Conservation (phyloP, 2,888 invertebrate species). For the Seladonia tumulorum region DNA sequence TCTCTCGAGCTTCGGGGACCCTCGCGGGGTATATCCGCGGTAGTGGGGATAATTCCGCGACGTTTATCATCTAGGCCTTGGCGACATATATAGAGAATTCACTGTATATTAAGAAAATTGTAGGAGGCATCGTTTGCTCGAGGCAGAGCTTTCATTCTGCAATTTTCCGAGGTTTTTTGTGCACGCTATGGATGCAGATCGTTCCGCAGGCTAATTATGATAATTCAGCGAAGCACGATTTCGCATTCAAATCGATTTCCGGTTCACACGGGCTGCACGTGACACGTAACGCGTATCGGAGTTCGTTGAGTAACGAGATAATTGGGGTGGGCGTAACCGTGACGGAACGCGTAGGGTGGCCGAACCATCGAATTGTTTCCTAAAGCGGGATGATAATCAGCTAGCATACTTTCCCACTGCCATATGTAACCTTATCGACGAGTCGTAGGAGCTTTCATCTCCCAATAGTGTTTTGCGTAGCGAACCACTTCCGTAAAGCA, state of each 20-base stretch:
- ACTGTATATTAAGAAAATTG: neutral
- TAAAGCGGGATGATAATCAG: slow-evolving; percentile 62
- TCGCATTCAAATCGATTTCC: slow-evolving; percentile 49
- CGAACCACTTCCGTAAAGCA: neutral
- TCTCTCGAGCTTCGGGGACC: too few relatives aligned
- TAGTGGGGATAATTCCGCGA: too few relatives aligned
- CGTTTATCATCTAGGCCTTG: too few relatives aligned
- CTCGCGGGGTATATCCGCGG: too few relatives aligned
- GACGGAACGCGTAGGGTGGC: slow-evolving; percentile 65
- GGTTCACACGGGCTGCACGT: slow-evolving; percentile 72
- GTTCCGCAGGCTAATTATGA: neutral
- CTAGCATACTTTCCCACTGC: slow-evolving; percentile 70
- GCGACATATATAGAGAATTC: too few relatives aligned
- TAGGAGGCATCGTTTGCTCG: too few relatives aligned
- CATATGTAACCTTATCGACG: slow-evolving; percentile 61
- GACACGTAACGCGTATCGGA: slow-evolving; percentile 67
- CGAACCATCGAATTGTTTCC: slow-evolving; percentile 68
- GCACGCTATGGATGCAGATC: neutral
- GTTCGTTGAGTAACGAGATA: slow-evolving; percentile 70
- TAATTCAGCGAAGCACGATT: neutral
- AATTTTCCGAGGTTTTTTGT: neutral
- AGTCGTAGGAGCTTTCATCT: neutral
- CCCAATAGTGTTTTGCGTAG: neutral
- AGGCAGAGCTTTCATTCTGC: too few relatives aligned
- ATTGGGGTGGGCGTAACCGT: slow-evolving; percentile 78